These are phyloP conservation scores for Ips typographus DNA, from an alignment of 1,140 invertebrate genomes.

Conservation along the genomic window DNA sequence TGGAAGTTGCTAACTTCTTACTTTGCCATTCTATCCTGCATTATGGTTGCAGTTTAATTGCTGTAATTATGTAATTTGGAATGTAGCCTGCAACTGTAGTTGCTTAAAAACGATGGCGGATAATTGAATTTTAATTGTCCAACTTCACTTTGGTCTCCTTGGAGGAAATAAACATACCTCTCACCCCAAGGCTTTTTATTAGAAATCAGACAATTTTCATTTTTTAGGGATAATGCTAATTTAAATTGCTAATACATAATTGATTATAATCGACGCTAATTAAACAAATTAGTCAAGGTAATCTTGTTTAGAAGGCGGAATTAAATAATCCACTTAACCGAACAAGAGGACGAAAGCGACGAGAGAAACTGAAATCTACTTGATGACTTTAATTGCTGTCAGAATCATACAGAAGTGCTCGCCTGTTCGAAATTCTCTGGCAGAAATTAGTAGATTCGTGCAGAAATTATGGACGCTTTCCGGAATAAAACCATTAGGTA, in stretches of 20 bases:
- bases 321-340: not conserved
- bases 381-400: slow-evolving; percentile 12
- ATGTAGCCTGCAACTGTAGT: not conserved
- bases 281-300: not conserved
- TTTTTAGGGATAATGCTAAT: not conserved
- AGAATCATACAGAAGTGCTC: slow-evolving; percentile 7
- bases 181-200: no score
- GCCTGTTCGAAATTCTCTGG: slow-evolving; percentile 9
- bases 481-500: not conserved
- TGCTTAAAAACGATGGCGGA: not conserved
- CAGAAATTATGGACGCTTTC: not conserved
- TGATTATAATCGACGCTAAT: not conserved
- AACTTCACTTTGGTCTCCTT: no score
- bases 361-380: not conserved
- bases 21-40: not conserved
- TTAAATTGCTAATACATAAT: not conserved
- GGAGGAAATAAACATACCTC: no score
- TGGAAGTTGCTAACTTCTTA: not conserved
- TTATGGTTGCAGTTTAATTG: not conserved
- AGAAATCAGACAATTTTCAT: no score
- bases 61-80: not conserved
- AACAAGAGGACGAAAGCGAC: slow-evolving; percentile 1
- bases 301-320: not conserved
- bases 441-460: slow-evolving; percentile 5
- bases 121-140: no score